Evolutionary conservation across 2,888 invertebrate species (phyloP).

Genomic region (Laothoe populi): DNA sequence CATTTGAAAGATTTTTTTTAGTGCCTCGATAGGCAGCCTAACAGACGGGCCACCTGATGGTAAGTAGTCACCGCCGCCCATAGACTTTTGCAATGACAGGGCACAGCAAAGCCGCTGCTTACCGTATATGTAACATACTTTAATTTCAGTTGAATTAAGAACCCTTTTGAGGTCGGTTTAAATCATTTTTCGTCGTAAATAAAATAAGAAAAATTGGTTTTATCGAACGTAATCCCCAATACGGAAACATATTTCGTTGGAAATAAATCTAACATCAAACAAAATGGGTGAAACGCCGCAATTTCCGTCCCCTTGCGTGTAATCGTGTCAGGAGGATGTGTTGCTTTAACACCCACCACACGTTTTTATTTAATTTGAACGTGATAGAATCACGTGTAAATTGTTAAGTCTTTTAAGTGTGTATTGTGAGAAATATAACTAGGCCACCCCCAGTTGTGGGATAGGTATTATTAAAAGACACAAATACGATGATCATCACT

Average conservation of each 20-base stretch:
- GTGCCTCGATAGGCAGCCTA: too few relatives aligned
- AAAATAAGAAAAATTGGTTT: neutral
- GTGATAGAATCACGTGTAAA: neutral
- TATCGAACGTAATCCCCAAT: neutral
- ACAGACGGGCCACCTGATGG: too few relatives aligned
- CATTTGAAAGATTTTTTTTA: too few relatives aligned
- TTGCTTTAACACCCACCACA: constrained; percentile 35
- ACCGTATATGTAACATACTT: neutral
- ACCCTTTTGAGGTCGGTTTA: neutral
- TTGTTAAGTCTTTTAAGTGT: neutral
- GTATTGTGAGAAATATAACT: neutral
- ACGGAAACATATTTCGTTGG: neutral
- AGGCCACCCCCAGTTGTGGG: too few relatives aligned
- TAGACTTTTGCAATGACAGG: too few relatives aligned
- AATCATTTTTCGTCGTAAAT: neutral
- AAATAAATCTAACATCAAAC: constrained; percentile 21
- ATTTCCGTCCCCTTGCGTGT: constrained; percentile 49
- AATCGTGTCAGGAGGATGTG: constrained; percentile 41
- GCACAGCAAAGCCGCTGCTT: too few relatives aligned
- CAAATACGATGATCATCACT: too few relatives aligned
- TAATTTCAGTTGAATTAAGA: neutral
- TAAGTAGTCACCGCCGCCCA: too few relatives aligned
- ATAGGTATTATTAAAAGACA: neutral
- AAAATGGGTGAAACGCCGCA: constrained; percentile 31
- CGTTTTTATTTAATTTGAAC: constrained; percentile 9